These are phyloP conservation scores for Buceros bicornis DNA, from an alignment of 2,797 vertebrate genomes.

Conservation along the genomic window DNA sequence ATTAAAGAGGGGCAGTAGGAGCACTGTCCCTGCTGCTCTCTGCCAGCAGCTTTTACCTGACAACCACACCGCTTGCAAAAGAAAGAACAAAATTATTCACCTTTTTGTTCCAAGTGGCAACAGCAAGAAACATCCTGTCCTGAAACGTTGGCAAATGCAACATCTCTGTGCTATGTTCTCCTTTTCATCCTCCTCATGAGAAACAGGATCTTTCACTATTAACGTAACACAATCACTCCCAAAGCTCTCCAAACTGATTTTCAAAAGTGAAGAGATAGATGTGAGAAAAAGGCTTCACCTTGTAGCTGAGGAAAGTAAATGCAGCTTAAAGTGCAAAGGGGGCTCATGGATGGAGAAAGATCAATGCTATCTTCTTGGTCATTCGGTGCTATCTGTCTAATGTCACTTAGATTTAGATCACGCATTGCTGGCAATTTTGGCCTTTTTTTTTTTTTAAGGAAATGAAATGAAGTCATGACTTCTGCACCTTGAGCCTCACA, in stretches of 20 bases:
- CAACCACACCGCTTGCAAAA: background rate
- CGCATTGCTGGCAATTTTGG: background rate
- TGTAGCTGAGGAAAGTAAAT: background rate
- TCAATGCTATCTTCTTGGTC: background rate
- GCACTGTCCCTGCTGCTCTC: background rate
- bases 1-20: background rate
- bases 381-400: constrained; percentile 9
- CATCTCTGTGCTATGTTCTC: background rate
- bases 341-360: background rate
- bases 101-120: background rate
- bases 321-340: background rate
- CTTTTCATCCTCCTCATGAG: background rate
- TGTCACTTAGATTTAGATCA: background rate
- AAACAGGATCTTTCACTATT: background rate
- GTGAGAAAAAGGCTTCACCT: background rate
- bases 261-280: background rate
- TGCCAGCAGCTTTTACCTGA: background rate
- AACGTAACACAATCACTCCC: background rate
- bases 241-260: background rate
- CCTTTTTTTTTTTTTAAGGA: background rate
- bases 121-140: background rate
- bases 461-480: background rate
- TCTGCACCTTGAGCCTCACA: background rate
- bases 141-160: background rate
- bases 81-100: background rate